phyloP scores from a whole-genome alignment of 2,113 vertebrate species.

The Podarcis muralis region DNA sequence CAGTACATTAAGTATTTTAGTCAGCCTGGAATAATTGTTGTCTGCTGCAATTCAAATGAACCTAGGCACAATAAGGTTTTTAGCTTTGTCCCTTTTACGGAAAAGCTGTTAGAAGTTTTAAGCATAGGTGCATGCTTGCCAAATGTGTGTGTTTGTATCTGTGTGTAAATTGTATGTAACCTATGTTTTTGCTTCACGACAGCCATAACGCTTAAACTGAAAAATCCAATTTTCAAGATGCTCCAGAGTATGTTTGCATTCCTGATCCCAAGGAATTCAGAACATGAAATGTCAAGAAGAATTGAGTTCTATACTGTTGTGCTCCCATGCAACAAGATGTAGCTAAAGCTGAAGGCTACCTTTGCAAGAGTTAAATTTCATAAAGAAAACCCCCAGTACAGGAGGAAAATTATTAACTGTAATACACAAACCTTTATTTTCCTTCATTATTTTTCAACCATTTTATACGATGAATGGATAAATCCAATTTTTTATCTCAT shows the following conservation, averaged over 20 bases:
- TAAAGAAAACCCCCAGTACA: background rate
- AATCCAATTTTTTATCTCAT: background rate
- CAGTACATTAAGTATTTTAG: background rate
- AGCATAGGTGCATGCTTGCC: background rate
- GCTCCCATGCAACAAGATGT: no score
- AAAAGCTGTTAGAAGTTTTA: background rate
- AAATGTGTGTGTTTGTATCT: no score
- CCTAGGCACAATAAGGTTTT: background rate
- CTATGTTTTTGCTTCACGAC: background rate
- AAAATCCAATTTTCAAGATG: background rate
- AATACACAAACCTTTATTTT: background rate
- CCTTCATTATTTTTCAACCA: background rate
- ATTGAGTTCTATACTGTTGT: background rate
- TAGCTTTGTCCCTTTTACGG: background rate
- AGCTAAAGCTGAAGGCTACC: background rate
- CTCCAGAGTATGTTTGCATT: background rate
- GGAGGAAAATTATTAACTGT: no score
- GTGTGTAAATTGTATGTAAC: no score
- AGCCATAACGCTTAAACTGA: background rate
- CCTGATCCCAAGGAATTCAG: background rate
- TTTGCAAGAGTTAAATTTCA: background rate
- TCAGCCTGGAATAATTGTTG: background rate
- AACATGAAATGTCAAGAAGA: background rate
- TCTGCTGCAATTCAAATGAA: background rate
- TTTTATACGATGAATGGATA: background rate